Base-by-base conservation (phyloP, 1,140 invertebrate species). In the Sipha flava region DNA sequence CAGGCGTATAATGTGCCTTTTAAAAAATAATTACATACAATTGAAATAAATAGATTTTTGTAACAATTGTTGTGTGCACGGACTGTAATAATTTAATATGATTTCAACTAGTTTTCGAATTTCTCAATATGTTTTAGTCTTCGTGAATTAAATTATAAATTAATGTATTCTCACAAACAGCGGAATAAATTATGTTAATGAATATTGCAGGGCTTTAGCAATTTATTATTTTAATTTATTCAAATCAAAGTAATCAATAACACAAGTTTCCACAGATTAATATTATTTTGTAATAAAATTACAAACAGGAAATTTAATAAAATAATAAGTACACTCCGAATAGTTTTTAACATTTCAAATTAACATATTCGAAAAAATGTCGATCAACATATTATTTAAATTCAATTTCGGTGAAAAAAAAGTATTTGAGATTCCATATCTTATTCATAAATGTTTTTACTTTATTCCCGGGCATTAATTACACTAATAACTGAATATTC, bases 221-320 rank as follows among this genome's bases (percentile, higher is more conserved):
- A 66, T 66, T 66, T 66, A 66, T 66, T 66, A 66, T 66, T 66
- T 66, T 66, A 66, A 66, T 43, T 66, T 66, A 66, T 66, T 66
- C 64, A 66, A 66, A 43, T 66, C 37, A 40, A 43, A 43, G n/a
- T 43, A 66, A 66, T 66, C 64, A 66, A 66, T 66, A 43, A 43
- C 64, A 66, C 34, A 16, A 43, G 21, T 66, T 66, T 43, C 12
- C 21, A 66, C n/a, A 26, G 34, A 40, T 66, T 66, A 40, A 66
- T 66, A 66, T 23, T 40, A 66, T 40, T 66, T n/a, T 40, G 40
- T 23, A 66, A 40, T 37, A 40, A 66, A 40, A 66, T 37, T 21
- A 26, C 37, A 2, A 66, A 66, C 34, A 1, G 37, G 12, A 23
- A 18, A 43, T 16, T 66, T 23, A 40, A 66, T 23, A 40, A 40